Evolutionary conservation across 2,797 vertebrate genomes (phyloP).

Genomic region (Gallinago stenura): DNA sequence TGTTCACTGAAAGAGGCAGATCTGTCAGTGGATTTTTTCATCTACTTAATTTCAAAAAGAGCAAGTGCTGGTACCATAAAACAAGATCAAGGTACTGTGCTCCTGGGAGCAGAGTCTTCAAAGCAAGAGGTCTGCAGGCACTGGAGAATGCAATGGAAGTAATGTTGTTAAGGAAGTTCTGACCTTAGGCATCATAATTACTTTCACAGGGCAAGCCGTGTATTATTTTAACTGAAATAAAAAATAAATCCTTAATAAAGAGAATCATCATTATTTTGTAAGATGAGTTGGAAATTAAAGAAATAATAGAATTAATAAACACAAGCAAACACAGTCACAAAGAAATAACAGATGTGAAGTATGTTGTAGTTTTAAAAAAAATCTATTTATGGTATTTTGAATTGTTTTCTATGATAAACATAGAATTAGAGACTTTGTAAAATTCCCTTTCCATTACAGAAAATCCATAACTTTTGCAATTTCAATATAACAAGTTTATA

Average conservation of each 20-base stretch:
- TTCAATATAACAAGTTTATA: neutral
- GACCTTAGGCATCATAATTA: rapidly evolving
- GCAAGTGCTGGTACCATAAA: neutral
- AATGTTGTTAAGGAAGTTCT: neutral
- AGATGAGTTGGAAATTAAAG: neutral
- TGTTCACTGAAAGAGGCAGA: neutral
- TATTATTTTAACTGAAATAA: neutral
- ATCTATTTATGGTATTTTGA: neutral
- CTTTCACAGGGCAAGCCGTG: rapidly evolving
- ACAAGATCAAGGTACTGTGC: neutral
- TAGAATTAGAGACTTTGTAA: neutral
- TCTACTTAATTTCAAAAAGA: neutral
- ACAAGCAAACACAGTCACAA: neutral
- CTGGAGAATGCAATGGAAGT: neutral
- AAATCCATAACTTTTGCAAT: neutral
- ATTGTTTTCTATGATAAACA: neutral
- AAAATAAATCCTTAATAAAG: neutral
- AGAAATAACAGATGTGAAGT: neutral
- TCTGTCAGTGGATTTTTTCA: neutral
- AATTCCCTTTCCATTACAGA: rapidly evolving
- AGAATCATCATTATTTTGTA: neutral
- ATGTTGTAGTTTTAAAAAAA: neutral
- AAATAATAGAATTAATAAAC: neutral
- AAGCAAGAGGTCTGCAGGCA: neutral
- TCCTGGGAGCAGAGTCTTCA: neutral